Evolutionary conservation across 2,797 vertebrate genomes (phyloP), one percentile per base, ranked within the genome.

Genomic region (Brachyalestes nurse): DNA sequence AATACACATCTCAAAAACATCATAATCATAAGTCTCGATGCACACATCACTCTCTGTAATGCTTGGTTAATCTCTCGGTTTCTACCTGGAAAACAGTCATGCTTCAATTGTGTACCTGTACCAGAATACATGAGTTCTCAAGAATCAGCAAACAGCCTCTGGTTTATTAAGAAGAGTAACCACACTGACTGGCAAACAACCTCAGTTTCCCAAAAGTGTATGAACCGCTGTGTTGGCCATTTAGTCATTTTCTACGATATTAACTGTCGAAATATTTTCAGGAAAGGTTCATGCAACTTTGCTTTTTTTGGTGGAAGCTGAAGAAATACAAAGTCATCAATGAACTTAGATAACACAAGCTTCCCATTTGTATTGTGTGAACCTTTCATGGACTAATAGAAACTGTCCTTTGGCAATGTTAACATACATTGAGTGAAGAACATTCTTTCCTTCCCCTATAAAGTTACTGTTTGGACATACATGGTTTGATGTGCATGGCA

Each of bases 151-250:
- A 10, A 40, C 28, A 9, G 17, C 34, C n/a, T 8, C 17, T 64
- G 13, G 34, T 64, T 47, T 47, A n/a, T 70, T 19, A 25, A 55
- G 25, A 71, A 51, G 47, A 34, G 47, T 72, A 72, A 72, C 69
- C 49, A 72, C 69, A 72, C 17, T 19, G 25, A 10, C 16, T 72
- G 25, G n/a, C 5, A 16, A 13, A 51, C 13, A 13, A 23, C 45
- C 42, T 51, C 21, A 71, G 51, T 71, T 71, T 47, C 67, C 67
- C 38, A 23, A 28, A 19, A 51, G 0, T 53, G 69, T 23, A 34
- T 19, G 53, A 45, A 21, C 8, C 51, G 45, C 7, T 25, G 13
- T 53, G 25, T 53, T 55, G 28, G 69, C 19, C 34, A 34, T 38
- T 34, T 1, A 23, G 9, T 23, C 9, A 21, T 47, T 62, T 62